Evolutionary conservation across 2,113 vertebrate genomes (phyloP).

Genomic region (Pteropus alecto): DNA sequence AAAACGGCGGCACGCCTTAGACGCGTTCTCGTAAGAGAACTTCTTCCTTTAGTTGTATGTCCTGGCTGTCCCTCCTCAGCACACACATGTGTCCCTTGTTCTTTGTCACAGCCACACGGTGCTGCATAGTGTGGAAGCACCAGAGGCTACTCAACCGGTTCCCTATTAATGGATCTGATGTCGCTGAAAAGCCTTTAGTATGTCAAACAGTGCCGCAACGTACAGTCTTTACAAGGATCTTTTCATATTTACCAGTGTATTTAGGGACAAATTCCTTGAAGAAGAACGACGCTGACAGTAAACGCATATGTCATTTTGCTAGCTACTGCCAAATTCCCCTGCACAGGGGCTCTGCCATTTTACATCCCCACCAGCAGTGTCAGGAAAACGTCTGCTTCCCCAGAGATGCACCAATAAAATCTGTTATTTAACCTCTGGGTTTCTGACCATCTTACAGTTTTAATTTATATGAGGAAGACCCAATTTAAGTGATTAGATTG

Average conservation of each 20-base stretch:
- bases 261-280: neutral
- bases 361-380: neutral
- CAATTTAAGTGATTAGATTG: neutral
- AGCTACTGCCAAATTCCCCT: neutral
- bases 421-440: neutral
- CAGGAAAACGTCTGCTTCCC: neutral
- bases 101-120: neutral
- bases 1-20: neutral
- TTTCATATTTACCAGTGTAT: neutral
- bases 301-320: neutral
- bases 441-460: neutral
- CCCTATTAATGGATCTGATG: neutral
- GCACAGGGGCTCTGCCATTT: neutral
- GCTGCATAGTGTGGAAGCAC: neutral
- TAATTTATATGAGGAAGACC: neutral
- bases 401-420: neutral
- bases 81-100: rapidly evolving
- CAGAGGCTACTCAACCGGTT: neutral
- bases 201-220: neutral
- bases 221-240: neutral
- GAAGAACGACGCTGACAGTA: neutral
- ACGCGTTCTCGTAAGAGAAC: too few species aligned
- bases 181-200: neutral
- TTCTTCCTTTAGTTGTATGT: rapidly evolving
- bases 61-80: neutral